Evolutionary conservation across 2,888 invertebrate genomes (phyloP).

Genomic region (Amorpha juglandis): DNA sequence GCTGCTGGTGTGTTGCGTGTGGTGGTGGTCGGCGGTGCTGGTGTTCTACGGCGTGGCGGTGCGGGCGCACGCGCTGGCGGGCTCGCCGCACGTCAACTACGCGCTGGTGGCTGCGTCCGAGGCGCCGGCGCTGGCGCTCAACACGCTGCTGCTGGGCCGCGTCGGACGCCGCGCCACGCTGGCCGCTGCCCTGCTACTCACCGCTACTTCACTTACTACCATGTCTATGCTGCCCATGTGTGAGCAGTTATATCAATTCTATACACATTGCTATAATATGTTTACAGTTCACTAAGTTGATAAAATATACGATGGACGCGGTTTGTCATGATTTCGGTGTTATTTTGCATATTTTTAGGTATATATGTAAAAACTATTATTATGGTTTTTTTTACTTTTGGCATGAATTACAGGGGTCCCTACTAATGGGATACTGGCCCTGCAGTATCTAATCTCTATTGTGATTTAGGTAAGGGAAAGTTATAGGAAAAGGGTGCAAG

Average conservation of each 20-base stretch:
- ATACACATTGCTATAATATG: too few species aligned
- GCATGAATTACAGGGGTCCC: too few species aligned
- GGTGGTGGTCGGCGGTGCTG: slow-evolving; percentile 77
- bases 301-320: too few species aligned
- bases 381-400: too few species aligned
- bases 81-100: slow-evolving; percentile 68
- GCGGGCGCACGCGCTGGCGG: slow-evolving; percentile 67
- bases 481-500: too few species aligned
- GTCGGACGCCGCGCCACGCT: slow-evolving; percentile 70
- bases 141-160: slow-evolving; percentile 74
- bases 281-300: too few species aligned
- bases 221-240: slow-evolving; percentile 60
- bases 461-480: too few species aligned
- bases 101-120: slow-evolving; percentile 72
- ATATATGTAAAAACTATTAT: too few species aligned
- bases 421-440: too few species aligned
- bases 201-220: slow-evolving; percentile 64
- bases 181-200: slow-evolving; percentile 69
- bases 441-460: too few species aligned
- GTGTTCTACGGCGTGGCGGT: slow-evolving; percentile 79
- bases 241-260: slow-evolving; percentile 35
- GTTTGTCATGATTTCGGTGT: too few species aligned
- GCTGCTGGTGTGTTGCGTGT: slow-evolving; percentile 69
- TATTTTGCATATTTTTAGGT: too few species aligned
- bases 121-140: slow-evolving; percentile 68